phyloP scores from a whole-genome alignment of 1,140 invertebrate genomes.

The Venustaconcha ellipsiformis region DNA sequence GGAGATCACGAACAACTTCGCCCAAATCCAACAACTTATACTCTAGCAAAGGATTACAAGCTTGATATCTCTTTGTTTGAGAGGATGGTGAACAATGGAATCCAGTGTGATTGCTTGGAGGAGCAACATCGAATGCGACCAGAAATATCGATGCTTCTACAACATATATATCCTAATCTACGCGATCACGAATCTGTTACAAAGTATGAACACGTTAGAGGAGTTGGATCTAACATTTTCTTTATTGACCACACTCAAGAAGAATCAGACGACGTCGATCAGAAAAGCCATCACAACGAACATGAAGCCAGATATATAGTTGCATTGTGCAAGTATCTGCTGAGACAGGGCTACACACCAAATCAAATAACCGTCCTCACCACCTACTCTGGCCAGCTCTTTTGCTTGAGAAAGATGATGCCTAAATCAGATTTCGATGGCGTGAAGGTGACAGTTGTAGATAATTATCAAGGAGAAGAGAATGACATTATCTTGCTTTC shows the following conservation, averaged over 20 bases:
- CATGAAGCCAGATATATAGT: slow-evolving; percentile 57
- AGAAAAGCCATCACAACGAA: slow-evolving; percentile 50
- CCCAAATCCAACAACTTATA: too few relatives aligned
- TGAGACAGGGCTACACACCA: slow-evolving; percentile 64
- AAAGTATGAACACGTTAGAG: slow-evolving; percentile 56
- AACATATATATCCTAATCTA: slow-evolving; percentile 66
- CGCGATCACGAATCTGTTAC: slow-evolving; percentile 59
- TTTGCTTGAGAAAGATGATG: slow-evolving; percentile 53
- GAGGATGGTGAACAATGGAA: slow-evolving; percentile 62
- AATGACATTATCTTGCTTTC: slow-evolving; percentile 87
- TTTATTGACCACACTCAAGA: slow-evolving; percentile 64
- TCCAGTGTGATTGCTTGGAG: slow-evolving; percentile 58
- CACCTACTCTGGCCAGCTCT: slow-evolving; percentile 67
- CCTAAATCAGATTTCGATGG: slow-evolving; percentile 42
- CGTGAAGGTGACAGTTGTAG: slow-evolving; percentile 76
- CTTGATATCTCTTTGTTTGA: slow-evolving; percentile 69
- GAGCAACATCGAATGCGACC: slow-evolving; percentile 54
- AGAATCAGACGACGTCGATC: slow-evolving; percentile 34
- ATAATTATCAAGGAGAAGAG: slow-evolving; percentile 84
- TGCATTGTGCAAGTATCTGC: slow-evolving; percentile 61
- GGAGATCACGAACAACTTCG: too few relatives aligned
- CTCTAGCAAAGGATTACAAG: slow-evolving; percentile 64
- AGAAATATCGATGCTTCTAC: slow-evolving; percentile 66
- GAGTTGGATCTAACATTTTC: slow-evolving; percentile 64
- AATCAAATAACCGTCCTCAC: slow-evolving; percentile 67